A percentile compares a stretch with the other conserved stretches of the same genome.
Evolutionary conservation across 2,888 invertebrate species (phyloP).

Genomic region (Cataglyphis cursor): DNA sequence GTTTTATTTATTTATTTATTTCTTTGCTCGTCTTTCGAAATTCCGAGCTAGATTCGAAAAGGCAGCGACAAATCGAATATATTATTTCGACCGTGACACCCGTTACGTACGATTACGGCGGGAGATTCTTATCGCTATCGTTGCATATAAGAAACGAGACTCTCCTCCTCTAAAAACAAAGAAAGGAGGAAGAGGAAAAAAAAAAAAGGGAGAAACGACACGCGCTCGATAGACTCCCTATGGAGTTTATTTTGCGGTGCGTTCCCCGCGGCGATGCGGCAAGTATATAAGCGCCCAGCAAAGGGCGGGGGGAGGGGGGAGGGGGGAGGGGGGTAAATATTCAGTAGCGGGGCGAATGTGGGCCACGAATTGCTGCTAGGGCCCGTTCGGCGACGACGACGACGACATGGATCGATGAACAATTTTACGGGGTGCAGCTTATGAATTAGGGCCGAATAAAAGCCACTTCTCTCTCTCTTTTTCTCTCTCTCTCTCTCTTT

Average conservation of each 20-base stretch:
- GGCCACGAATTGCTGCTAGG: slow-evolving; percentile 29
- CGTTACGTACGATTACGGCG: slow-evolving; percentile 33
- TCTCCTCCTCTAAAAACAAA: slow-evolving; percentile 31
- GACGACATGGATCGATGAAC: slow-evolving; percentile 8
- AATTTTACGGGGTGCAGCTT: slow-evolving; percentile 32
- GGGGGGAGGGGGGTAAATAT: neutral
- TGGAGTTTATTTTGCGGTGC: slow-evolving; percentile 51
- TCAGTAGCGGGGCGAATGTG: slow-evolving; percentile 27
- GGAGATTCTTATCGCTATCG: slow-evolving; percentile 31
- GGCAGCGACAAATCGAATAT: neutral
- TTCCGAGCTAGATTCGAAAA: neutral
- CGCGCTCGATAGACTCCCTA: slow-evolving; percentile 34
- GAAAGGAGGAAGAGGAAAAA: neutral
- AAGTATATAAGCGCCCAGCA: slow-evolving; percentile 19
- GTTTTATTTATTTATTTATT: neutral
- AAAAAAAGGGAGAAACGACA: neutral
- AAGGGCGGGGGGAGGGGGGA: neutral
- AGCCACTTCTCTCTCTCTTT: neutral
- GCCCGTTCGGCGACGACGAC: neutral
- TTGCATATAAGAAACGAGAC: slow-evolving; percentile 40
- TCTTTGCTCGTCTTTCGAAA: neutral
- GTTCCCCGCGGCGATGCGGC: slow-evolving; percentile 50
- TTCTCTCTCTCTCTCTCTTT: neutral
- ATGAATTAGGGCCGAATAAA: slow-evolving; percentile 45
- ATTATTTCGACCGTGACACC: slow-evolving; percentile 4